These are phyloP conservation scores for Odontamblyopus lacepedii DNA, from an alignment of 2,797 vertebrate genomes.

Conservation along the genomic window DNA sequence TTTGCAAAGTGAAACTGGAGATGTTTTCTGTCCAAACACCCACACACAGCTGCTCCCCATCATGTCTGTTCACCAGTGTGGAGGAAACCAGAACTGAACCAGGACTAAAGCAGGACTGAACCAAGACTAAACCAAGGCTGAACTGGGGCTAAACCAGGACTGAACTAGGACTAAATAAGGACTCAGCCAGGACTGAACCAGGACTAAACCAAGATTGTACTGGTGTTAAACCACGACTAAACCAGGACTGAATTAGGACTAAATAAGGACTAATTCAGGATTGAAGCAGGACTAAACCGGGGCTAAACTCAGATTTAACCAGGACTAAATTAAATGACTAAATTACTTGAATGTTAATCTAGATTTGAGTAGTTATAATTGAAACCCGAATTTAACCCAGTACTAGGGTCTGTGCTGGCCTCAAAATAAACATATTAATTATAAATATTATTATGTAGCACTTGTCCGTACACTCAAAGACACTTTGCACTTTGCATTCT, in stretches of 20 bases:
- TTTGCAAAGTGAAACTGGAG: conserved; percentile 42
- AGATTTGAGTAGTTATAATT: no score
- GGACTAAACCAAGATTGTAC: not conserved
- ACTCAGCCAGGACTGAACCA: not conserved
- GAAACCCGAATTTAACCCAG: not conserved
- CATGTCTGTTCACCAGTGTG: conserved; percentile 32
- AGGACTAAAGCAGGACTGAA: not conserved
- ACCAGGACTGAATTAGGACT: no score
- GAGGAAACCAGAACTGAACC: not conserved
- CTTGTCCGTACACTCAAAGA: no score
- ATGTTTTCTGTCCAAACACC: conserved; percentile 60
- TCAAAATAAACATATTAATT: no score
- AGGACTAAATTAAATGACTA: not conserved
- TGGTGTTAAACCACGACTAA: no score
- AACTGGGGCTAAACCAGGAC: not conserved
- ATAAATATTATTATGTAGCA: no score
- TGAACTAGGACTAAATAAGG: not conserved
- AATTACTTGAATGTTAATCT: not conserved
- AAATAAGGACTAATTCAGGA: no score
- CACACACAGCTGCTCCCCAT: conserved; percentile 69
- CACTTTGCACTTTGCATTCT: no score
- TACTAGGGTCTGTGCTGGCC: no score
- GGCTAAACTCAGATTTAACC: not conserved
- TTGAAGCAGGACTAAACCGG: no score
- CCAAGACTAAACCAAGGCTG: not conserved